Evolutionary conservation across 2,888 invertebrate species (phyloP), one percentile per base, ranked within the genome.

Genomic region (Apodemia zela): DNA sequence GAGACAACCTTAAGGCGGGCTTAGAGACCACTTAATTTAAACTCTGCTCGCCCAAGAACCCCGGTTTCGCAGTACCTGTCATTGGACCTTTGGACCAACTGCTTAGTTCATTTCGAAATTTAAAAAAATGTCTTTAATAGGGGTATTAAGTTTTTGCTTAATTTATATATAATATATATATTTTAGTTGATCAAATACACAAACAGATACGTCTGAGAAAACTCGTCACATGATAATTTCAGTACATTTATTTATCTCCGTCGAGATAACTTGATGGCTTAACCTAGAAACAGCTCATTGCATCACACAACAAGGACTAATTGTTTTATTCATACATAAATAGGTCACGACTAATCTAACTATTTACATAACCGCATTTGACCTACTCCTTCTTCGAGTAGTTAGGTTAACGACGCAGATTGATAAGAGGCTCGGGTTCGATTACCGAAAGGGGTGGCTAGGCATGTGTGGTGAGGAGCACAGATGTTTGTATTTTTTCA

Each of bases 321-420:
- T 18, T 15, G 42, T 15, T 42, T 15, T 42, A 42, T 13, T 42
- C 15, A 13, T 42, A 42, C 15, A 45, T 17, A 45, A n/a, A 17
- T 45, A 45, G 45, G 17, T 45, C 17, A n/a, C 45, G n/a, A 45
- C 45, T 45, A 17, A 45, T 45, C n/a, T 45, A 45, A 45, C 45
- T 45, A 45, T 45, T 45, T n/a, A 45, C 45, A 45, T 45, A 17
- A 45, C n/a, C 45, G 45, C n/a, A 45, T 45, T 45, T 45, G 45
- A 45, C 45, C n/a, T 6, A 7, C n/a, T 45, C 45, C 15, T 42
- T 42, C 4, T n/a, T 45, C 7, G 17, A n/a, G 7, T 45, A 2
- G 45, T 45, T 45, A 45, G n/a, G n/a, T 45, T n/a, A 45, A 45
- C 8, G 8, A n/a, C 17, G 45, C n/a, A 1, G 45, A 17, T 45